A percentile compares a stretch with the other conserved stretches of the same genome.
Evolutionary conservation across 2,113 vertebrate genomes (phyloP).

Genomic region (Ramphastos sulfuratus): DNA sequence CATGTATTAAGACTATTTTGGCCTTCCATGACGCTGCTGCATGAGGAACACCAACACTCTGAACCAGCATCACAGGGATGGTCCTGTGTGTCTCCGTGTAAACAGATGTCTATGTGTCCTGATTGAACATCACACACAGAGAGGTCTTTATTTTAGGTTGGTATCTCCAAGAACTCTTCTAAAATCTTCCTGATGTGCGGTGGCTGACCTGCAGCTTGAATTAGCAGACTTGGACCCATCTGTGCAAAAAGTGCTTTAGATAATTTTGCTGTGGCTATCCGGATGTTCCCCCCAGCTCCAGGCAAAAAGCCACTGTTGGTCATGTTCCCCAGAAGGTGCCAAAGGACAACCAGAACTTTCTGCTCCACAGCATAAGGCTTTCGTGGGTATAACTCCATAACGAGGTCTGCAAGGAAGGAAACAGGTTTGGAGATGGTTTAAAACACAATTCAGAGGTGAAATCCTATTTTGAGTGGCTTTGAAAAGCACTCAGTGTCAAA

Average conservation of each 20-base stretch:
- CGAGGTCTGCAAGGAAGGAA: conserved; percentile 78
- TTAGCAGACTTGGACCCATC: conserved; percentile 83
- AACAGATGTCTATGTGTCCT: conserved; percentile 35
- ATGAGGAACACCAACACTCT: conserved; percentile 76
- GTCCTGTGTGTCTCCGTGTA: conserved; percentile 71
- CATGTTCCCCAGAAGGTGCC: conserved; percentile 87
- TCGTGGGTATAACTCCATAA: conserved; percentile 84
- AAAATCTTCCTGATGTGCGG: conserved; percentile 79
- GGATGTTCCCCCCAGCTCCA: conserved; percentile 80
- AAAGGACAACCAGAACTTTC: conserved; percentile 86
- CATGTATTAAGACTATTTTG: too few species aligned
- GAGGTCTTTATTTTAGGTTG: conserved; percentile 29
- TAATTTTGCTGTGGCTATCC: conserved; percentile 80
- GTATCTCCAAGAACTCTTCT: conserved; percentile 80
- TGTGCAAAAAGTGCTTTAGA: conserved; percentile 83
- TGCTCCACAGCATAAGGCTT: conserved; percentile 89
- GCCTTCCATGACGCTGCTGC: background rate
- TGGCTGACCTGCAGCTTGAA: conserved; percentile 80
- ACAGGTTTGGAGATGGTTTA: too few species aligned
- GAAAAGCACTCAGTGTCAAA: background rate
- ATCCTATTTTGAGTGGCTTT: background rate
- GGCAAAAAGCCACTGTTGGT: conserved; percentile 81
- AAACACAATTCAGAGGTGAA: too few species aligned
- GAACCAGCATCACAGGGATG: conserved; percentile 43
- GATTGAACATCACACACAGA: accelerated